Evolutionary conservation across 1,140 invertebrate species (phyloP), one percentile per base, ranked within the genome.

Genomic region (Nasonia vitripennis): DNA sequence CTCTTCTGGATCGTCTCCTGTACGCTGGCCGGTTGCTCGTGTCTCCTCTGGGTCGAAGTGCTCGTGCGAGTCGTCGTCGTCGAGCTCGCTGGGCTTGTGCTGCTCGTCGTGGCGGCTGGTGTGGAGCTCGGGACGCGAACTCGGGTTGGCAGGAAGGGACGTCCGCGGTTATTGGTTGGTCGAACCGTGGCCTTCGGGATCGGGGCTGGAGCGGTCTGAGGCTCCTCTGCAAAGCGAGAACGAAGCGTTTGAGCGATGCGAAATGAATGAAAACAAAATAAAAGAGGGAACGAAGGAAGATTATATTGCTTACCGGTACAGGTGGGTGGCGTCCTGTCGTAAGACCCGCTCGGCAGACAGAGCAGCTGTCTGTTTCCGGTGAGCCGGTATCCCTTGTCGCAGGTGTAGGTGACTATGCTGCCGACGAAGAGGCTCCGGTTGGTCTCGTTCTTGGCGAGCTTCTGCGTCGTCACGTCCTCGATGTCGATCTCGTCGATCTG

Each of bases 271-370:
- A n/a, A n/a, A 27, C 12, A 14, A 12, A 37, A 34, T 31, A 10
- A 45, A 45, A 45, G 41, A 11, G 6, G 41, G 9, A 45, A 45
- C 41, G 7, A 45, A 17, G 34, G 1, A 37, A 37, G 34, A 37
- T 4, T 5, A 5, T 37, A 27, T 27, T 48, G 92, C 86, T 93
- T 94, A 96, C 97, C 94, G 91, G 94, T 93, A 90, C 97, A 98
- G 48, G 92, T 94, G 0, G 97, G 97, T 31, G 96, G 92, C 0
- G 95, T 93, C 70, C 95, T 95, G 91, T 98, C 97, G 94, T 97
- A 98, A 80, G 95, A 94, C 2, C 98, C 98, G 75, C 95, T 95
- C 20, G 95, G 93, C 78, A 97, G 92, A 89, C 98, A 98, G 45
- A 94, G 94, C 41, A 98, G 94, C 78, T 94, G 93, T 11, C 94